A percentile compares a stretch with the other conserved stretches of the same genome.
Evolutionary conservation across 53 echinoderm and acorn worm genomes (phyloP).

Genomic region (Holothuria scabra): DNA sequence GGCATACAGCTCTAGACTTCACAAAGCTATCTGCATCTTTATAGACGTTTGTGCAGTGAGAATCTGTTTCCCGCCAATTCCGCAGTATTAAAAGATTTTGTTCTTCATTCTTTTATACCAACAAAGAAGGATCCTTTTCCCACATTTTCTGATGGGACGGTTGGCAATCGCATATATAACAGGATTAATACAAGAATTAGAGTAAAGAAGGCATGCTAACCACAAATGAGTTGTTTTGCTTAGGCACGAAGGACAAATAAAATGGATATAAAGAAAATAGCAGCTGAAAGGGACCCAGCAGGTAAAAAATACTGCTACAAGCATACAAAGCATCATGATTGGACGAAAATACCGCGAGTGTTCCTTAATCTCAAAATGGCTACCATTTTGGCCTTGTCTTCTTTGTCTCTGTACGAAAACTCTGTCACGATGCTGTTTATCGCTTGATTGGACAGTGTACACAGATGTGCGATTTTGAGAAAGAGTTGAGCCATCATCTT

Average conservation of each 20-base stretch:
- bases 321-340: slow-evolving; percentile 59
- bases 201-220: slow-evolving; percentile 64
- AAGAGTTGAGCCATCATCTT: too few species aligned
- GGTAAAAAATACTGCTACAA: slow-evolving; percentile 56
- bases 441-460: background rate
- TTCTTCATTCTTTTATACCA: too few species aligned
- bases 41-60: too few species aligned
- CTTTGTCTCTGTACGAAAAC: too few species aligned
- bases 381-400: too few species aligned
- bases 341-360: slow-evolving; percentile 64
- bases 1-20: too few species aligned
- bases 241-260: slow-evolving; percentile 61
- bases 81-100: too few species aligned
- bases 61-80: too few species aligned
- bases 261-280: slow-evolving; percentile 67
- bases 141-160: slow-evolving; percentile 48
- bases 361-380: background rate
- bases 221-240: slow-evolving; percentile 52
- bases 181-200: slow-evolving; percentile 66
- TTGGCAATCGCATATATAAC: slow-evolving; percentile 59
- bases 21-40: too few species aligned
- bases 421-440: too few species aligned
- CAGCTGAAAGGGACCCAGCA: slow-evolving; percentile 73
- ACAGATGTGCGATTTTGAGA: background rate
- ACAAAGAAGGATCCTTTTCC: too few species aligned